phyloP scores from a whole-genome alignment of 2,888 invertebrate genomes.

The Netelia fuscicornis region DNA sequence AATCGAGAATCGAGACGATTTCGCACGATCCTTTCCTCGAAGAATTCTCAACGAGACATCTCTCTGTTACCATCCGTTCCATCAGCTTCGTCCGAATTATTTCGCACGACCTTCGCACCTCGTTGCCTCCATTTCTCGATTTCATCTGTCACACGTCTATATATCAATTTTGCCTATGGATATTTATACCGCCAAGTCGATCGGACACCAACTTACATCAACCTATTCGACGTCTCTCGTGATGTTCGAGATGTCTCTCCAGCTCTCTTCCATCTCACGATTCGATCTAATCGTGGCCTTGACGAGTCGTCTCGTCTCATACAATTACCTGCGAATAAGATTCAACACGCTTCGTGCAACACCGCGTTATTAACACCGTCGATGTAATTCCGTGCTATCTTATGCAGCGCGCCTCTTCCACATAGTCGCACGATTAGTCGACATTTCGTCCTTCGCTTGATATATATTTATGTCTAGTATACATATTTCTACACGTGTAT shows the following conservation, averaged over 20 bases:
- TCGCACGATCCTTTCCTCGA: conserved; percentile 30
- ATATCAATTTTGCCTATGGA: background rate
- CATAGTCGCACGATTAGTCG: conserved; percentile 50
- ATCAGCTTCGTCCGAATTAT: conserved; percentile 18
- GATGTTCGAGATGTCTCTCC: conserved; percentile 30
- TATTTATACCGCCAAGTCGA: background rate
- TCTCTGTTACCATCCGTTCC: conserved; percentile 24
- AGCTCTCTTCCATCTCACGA: conserved; percentile 20
- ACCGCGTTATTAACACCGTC: conserved; percentile 28
- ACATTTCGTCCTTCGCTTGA: conserved; percentile 50
- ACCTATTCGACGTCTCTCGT: conserved; percentile 37
- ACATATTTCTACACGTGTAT: background rate
- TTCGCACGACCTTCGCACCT: conserved; percentile 44
- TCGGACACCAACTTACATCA: background rate
- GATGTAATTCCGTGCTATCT: conserved; percentile 41
- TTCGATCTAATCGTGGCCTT: conserved; percentile 57
- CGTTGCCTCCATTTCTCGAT: conserved; percentile 24
- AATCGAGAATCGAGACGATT: conserved; percentile 33
- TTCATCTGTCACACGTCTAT: background rate
- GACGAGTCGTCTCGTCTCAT: conserved; percentile 46
- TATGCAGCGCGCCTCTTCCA: conserved; percentile 7
- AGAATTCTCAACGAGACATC: conserved; percentile 20
- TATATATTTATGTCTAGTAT: background rate
- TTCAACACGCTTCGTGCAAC: background rate
- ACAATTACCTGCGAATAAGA: conserved; percentile 44